Conservation (phyloP, 1,140 invertebrate species). For the Sarcophaga peregrina region DNA sequence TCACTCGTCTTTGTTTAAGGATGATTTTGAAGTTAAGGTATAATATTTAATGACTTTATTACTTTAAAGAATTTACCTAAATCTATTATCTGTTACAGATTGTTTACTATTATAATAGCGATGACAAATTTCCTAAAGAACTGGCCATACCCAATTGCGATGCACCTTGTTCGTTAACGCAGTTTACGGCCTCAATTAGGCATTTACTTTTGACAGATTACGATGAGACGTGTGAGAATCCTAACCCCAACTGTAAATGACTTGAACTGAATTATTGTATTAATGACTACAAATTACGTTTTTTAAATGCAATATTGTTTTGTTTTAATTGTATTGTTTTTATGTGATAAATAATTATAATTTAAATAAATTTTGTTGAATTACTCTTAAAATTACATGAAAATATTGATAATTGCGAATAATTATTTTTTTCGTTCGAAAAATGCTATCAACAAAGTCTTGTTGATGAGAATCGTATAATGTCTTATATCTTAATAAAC, state of each 20-base stretch:
- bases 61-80: conserved; percentile 28
- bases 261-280: neutral
- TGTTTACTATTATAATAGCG: conserved; percentile 65
- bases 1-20: conserved; percentile 63
- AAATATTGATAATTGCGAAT: no score
- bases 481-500: no score
- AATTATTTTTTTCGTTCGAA: no score
- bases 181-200: conserved; percentile 65
- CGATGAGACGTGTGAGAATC: conserved; percentile 69
- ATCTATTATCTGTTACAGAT: conserved; percentile 48
- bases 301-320: neutral
- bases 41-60: neutral
- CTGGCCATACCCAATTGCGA: conserved; percentile 68
- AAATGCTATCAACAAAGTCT: no score
- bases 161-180: conserved; percentile 66
- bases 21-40: conserved; percentile 69
- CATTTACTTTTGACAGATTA: conserved; percentile 69
- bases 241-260: conserved; percentile 55
- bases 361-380: conserved; percentile 23
- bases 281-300: neutral
- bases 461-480: no score
- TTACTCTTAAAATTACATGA: neutral
- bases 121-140: conserved; percentile 64
- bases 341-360: neutral
- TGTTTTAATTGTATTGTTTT: neutral